Base-by-base conservation (phyloP, 1,140 invertebrate genomes). In the Paraescarpia echinospica region DNA sequence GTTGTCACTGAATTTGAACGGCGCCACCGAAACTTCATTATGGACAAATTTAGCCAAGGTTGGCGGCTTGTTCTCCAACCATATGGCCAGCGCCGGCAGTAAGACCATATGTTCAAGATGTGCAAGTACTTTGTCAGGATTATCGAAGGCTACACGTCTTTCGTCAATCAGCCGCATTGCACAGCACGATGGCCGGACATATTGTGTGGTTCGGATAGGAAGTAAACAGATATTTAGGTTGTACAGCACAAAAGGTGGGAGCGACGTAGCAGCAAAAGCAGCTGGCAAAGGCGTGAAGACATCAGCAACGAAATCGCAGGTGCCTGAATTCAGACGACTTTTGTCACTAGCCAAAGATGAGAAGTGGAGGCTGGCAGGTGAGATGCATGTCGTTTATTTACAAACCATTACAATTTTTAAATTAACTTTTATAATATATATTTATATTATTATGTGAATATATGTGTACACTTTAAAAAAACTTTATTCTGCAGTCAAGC, bases 321-420 rank as follows among this genome's bases (percentile, higher is more conserved):
- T 41, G 18, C n/a, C 41, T 34, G 92, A 92, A 34, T 33, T 92
- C 31, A 89, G 33, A 34, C 92, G 95, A 93, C 92, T 96, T 12
- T 91, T 95, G 12, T 92, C 93, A 48, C 93, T 95, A 33, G 95
- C 95, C 14, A 94, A 94, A 93, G 94, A 94, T 92, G 95, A 96
- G 92, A 95, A 93, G 95, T 95, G 94, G 94, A 96, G 94, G 92
- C 92, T 94, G n/a, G 35, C 41, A 51, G 93, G 93, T 93, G 89
- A 51, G 89, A 33, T 48, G n/a, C n/a, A n/a, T n/a, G n/a, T n/a
- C n/a, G n/a, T n/a, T n/a, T n/a, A n/a, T n/a, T n/a, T n/a, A n/a
- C n/a, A n/a, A n/a, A n/a, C n/a, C n/a, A n/a, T n/a, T n/a, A n/a
- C n/a, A n/a, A n/a, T n/a, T n/a, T n/a, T n/a, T n/a, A n/a, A n/a